Evolutionary conservation across 1,140 invertebrate species (phyloP).

Genomic region (Aporrectodea caliginosa): DNA sequence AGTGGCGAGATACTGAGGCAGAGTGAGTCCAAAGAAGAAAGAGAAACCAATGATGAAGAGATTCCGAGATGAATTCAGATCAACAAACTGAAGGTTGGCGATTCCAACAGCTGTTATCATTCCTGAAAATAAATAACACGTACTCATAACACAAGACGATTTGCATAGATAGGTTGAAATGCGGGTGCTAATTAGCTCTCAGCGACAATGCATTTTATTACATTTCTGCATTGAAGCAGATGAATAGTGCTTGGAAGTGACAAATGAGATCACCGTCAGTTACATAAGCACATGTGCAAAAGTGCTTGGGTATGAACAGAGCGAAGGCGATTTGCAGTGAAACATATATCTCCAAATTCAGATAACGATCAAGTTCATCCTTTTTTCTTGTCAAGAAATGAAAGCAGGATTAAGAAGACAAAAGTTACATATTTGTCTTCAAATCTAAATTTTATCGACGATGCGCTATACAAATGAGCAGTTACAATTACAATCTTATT

Average conservation of each 20-base stretch:
- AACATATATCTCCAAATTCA: no score
- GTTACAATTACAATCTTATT: no score
- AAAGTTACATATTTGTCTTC: neutral
- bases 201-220: neutral
- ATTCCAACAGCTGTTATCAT: slow-evolving; percentile 26
- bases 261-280: neutral
- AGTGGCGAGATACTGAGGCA: slow-evolving; percentile 20
- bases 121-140: no score
- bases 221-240: neutral
- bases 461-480: no score
- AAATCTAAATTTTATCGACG: no score
- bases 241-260: neutral
- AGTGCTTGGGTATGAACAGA: no score
- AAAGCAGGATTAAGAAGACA: neutral
- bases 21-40: slow-evolving; percentile 25
- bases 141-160: neutral
- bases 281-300: no score
- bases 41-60: slow-evolving; percentile 29
- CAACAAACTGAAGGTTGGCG: slow-evolving; percentile 27
- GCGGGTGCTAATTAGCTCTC: no score
- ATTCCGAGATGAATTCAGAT: slow-evolving; percentile 25
- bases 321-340: no score
- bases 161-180: neutral
- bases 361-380: no score
- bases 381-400: no score